A percentile compares a stretch with the other conserved stretches of the same genome.
Evolutionary conservation across 2,113 vertebrate species (phyloP).

Genomic region (Ictidomys tridecemlineatus): DNA sequence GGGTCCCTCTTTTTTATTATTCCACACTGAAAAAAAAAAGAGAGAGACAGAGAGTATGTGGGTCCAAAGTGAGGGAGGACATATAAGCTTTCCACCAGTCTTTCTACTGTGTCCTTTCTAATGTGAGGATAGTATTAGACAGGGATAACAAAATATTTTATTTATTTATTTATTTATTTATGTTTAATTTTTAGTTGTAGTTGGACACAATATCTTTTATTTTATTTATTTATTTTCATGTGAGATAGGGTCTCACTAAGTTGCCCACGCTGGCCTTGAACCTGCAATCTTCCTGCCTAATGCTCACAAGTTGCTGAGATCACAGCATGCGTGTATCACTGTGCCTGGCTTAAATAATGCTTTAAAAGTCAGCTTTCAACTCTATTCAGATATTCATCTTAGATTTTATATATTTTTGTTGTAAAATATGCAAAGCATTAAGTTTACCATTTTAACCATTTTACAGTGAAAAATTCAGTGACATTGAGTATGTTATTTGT

Average conservation of each 20-base stretch:
- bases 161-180: too few species aligned
- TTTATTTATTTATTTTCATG: too few species aligned
- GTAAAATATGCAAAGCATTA: slow-evolving; percentile 14
- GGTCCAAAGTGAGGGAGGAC: not conserved
- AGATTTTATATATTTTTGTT: slow-evolving; percentile 1
- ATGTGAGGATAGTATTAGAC: not conserved
- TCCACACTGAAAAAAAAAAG: not conserved
- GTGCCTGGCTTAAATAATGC: not conserved
- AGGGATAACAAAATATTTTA: not conserved
- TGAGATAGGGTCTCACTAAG: too few species aligned
- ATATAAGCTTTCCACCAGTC: not conserved
- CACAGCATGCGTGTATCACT: too few species aligned
- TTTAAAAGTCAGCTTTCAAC: slow-evolving; percentile 31
- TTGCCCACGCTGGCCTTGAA: too few species aligned
- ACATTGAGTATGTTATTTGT: not conserved
- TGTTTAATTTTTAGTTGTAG: too few species aligned
- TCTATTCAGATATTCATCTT: slow-evolving; percentile 18
- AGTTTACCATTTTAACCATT: not conserved
- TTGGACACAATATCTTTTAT: too few species aligned
- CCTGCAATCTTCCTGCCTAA: too few species aligned
- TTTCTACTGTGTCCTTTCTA: not conserved
- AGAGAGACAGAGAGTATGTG: not conserved
- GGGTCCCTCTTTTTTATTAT: not conserved
- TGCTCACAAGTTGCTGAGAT: too few species aligned
- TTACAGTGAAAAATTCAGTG: not conserved